Evolutionary conservation across 2,113 vertebrate genomes (phyloP), one percentile per base, ranked within the genome.

Genomic region (Notothenia rossii): DNA sequence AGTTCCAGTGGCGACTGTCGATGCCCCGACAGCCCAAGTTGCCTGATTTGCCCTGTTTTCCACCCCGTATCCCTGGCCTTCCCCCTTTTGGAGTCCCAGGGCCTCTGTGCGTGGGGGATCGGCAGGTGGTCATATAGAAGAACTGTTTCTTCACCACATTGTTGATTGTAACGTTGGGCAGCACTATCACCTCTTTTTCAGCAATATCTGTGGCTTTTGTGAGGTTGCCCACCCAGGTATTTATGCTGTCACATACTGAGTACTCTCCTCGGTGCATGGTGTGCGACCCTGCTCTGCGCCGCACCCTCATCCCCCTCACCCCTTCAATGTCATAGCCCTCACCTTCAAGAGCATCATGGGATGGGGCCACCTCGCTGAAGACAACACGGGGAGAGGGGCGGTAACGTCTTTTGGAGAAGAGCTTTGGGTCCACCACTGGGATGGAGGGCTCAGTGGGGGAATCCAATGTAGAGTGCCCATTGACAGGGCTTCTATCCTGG

Each of bases 51-150:
- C 86, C 60, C 78, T 88, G 88, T 69, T 86, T 92, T 36, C 87
- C 78, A 0, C 77, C 77, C 18, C 86, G 66, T 14, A 51, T 89
- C 10, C 88, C 90, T 0, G 67, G 36, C 65, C 75, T 87, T 10
- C 90, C 88, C 14, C 85, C 86, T 0, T 72, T 86, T 20, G 75
- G 45, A n/a, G 63, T 45, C 5, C 95, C 94, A 0, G 95, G 94
- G 33, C 94, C 94, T 81, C 95, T 95, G 10, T 96, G 96, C 10
- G 94, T 96, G 68, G 96, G 93, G 72, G 94, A 95, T 53, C 94
- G 95, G 92, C 98, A 99, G 81, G 96, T 98, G 92, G 98, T 99
- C 95, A 98, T 97, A 9, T 96, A 99, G 89, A 99, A 99, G 91
- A 97, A 96, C 94, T 99, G 98, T 85, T 96, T 98, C 78, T 97